Percentiles rank a stretch among this genome's conserved stretches.
phyloP scores from a whole-genome alignment of 53 echinoderm and acorn worm species.

The Henricia sp. region DNA sequence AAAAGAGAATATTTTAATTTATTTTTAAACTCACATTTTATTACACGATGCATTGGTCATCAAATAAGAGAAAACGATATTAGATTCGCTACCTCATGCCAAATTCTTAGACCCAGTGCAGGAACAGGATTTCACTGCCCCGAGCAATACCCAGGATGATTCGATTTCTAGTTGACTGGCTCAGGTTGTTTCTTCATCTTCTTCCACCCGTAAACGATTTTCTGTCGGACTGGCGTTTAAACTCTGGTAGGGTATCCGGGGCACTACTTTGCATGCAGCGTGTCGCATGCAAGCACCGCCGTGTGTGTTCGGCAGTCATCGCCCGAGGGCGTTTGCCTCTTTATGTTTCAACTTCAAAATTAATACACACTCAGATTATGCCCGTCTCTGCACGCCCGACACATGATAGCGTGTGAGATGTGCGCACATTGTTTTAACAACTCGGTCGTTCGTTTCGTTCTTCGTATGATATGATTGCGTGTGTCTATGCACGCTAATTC shows the following conservation, averaged over 20 bases:
- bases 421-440: too few species aligned
- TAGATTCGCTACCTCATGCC: neutral
- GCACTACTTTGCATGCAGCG: neutral
- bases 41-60: too few species aligned
- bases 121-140: neutral
- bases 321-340: conserved; percentile 1
- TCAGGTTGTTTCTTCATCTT: conserved; percentile 22
- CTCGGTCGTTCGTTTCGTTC: too few species aligned
- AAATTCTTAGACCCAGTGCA: too few species aligned
- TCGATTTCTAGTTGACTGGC: conserved; percentile 49
- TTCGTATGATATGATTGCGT: too few species aligned
- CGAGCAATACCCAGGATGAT: conserved; percentile 8
- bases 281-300: neutral
- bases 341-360: conserved; percentile 18
- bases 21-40: too few species aligned
- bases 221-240: conserved; percentile 28
- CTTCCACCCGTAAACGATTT: conserved; percentile 44
- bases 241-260: neutral
- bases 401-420: conserved; percentile 57
- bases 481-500: too few species aligned
- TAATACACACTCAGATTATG: conserved; percentile 14
- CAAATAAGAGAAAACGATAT: neutral
- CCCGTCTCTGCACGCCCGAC: conserved; percentile 27
- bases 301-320: neutral
- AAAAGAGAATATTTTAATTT: too few species aligned